A percentile compares a stretch with the other conserved stretches of the same genome.
These are phyloP conservation scores for Notodonta dromedarius DNA, from an alignment of 2,888 invertebrate species.

Conservation along the genomic window DNA sequence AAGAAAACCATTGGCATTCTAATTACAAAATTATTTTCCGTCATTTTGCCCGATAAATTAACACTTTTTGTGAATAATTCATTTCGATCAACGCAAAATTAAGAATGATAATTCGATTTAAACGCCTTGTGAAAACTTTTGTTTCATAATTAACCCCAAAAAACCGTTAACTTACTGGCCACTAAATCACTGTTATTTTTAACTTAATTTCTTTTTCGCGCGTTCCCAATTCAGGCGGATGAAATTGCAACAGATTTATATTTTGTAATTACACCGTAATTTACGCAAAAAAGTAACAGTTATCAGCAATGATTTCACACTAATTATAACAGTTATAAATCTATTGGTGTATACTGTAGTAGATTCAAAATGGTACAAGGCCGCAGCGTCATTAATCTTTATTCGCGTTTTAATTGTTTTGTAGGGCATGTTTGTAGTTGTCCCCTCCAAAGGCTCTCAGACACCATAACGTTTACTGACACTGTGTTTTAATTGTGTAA, in stretches of 20 bases:
- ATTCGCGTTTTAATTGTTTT: constrained; percentile 58
- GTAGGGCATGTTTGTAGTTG: constrained; percentile 30
- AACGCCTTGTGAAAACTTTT: not conserved
- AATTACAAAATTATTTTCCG: too few species aligned
- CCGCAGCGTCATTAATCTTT: constrained; percentile 47
- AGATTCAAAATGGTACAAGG: constrained; percentile 57
- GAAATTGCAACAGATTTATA: constrained; percentile 19
- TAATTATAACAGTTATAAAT: constrained; percentile 42
- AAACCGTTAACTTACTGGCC: not conserved
- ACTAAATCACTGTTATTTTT: not conserved
- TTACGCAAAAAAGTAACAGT: constrained; percentile 22
- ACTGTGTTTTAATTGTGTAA: not conserved
- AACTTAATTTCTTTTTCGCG: not conserved
- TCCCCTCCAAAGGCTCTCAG: constrained; percentile 25
- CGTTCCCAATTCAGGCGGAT: constrained; percentile 8
- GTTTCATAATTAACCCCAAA: not conserved
- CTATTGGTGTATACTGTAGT: constrained; percentile 25
- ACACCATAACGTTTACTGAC: constrained; percentile 5
- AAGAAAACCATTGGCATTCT: not conserved
- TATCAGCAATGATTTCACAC: constrained; percentile 20
- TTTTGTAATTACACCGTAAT: constrained; percentile 12
- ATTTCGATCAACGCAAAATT: not conserved
- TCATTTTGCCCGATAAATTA: too few species aligned
- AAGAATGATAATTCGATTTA: not conserved
- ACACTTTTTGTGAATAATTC: not conserved